These are phyloP conservation scores for Neoniphon sammara DNA, from an alignment of 2,797 vertebrate species.

Conservation along the genomic window DNA sequence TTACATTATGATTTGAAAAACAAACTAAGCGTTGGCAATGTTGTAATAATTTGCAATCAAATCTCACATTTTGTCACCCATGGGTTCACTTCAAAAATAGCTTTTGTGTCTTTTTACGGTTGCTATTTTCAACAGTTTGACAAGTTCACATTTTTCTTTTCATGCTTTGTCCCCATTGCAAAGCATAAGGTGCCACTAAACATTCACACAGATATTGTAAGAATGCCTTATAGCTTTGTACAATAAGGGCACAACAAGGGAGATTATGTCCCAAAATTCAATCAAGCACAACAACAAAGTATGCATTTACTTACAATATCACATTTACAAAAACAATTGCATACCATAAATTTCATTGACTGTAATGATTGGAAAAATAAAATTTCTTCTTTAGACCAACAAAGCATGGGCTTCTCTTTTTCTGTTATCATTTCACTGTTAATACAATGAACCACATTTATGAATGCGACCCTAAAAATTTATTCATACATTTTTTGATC, in stretches of 20 bases:
- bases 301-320: conserved; percentile 71
- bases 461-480: conserved; percentile 21
- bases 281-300: conserved; percentile 74
- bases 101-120: conserved; percentile 27
- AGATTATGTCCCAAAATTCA: conserved; percentile 51
- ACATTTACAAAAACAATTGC: conserved; percentile 77
- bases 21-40: conserved; percentile 48
- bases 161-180: conserved; percentile 77
- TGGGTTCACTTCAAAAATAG: conserved; percentile 57
- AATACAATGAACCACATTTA: conserved; percentile 32
- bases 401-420: conserved; percentile 53
- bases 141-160: conserved; percentile 69
- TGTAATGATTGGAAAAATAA: conserved; percentile 70
- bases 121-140: conserved; percentile 34
- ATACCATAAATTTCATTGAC: conserved; percentile 70
- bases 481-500: neutral
- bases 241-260: conserved; percentile 73
- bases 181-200: conserved; percentile 69
- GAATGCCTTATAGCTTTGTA: conserved; percentile 70
- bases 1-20: conserved; percentile 56
- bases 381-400: conserved; percentile 52
- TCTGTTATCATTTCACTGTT: conserved; percentile 23
- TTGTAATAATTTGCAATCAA: conserved; percentile 50
- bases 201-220: conserved; percentile 73
- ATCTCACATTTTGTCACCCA: conserved; percentile 54